Evolutionary conservation across 2,888 invertebrate species (phyloP), one percentile per base, ranked within the genome.

Genomic region (Elgonia sp.): DNA sequence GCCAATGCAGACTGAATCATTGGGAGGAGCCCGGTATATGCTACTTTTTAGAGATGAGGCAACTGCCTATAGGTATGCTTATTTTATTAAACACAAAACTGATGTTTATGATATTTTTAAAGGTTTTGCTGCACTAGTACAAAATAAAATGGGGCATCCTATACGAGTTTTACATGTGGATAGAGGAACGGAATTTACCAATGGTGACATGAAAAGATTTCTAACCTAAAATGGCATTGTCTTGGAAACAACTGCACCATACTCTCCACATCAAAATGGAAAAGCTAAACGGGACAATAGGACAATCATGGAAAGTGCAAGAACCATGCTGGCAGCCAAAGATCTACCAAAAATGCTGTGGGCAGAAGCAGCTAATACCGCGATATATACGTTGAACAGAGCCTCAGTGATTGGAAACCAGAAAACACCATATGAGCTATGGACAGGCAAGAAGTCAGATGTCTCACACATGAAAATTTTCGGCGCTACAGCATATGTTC

Each of bases 211-310:
- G 67, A 46, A 63, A 0, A 39, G 29, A 0, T 88, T 77, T 29
- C 40, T 89, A 10, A 21, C n/a, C 9, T 29, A 7, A 0, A 67
- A 18, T n/a, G 46, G 46, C 46, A 67, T 39, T 3, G 1, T 14
- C 0, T 18, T 75, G 16, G 84, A 90, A 21, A 86, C 29, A 0
- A 82, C 89, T 0, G 87, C 88, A 0, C 87, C 90, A 0, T 87
- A 89, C 55, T 82, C 89, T 0, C 89, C 89, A 0, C 69, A 90
- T 12, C 90, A 90, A 39, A 90, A 91, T 18, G 88, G 90, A 0
- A 37, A 21, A n/a, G 37, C 42, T 0, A 87, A 89, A 42, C 69
- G 88, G 0, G 81, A 86, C 0, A 88, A 83, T 37, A 0, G 89
- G 0, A 89, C 89, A 0, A 72, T 89, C 0, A 21, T 87, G 3